A percentile compares a stretch with the other conserved stretches of the same genome.
Evolutionary conservation across 2,113 vertebrate species (phyloP).

Genomic region (Pyrgilauda ruficollis): DNA sequence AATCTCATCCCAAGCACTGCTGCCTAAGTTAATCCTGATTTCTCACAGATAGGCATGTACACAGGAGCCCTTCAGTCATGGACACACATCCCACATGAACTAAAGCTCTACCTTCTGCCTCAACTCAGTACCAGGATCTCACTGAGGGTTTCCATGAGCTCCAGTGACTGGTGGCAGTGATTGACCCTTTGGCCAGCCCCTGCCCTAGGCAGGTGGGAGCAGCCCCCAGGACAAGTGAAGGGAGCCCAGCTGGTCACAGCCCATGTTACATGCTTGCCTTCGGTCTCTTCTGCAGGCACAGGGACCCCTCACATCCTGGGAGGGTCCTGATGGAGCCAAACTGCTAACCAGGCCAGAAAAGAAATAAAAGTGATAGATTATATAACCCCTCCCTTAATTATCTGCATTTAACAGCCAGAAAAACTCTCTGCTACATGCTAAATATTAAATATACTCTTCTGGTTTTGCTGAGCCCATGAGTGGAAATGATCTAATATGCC

Average conservation of each 20-base stretch:
- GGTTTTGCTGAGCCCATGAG: not conserved
- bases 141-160: not conserved
- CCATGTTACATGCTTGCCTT: accelerated
- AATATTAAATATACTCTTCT: not conserved
- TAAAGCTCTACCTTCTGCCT: not conserved
- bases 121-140: not conserved
- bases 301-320: not conserved
- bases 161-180: not conserved
- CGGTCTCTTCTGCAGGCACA: not conserved
- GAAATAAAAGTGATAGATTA: not conserved
- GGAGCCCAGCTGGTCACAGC: not conserved
- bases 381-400: not conserved
- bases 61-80: accelerated
- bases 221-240: not conserved
- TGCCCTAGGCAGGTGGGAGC: not conserved
- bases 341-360: not conserved
- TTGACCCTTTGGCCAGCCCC: not conserved
- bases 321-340: not conserved
- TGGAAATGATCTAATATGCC: not conserved
- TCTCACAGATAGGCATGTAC: accelerated
- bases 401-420: not conserved
- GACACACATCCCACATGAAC: not conserved
- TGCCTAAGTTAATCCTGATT: not conserved
- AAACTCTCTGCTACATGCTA: constrained; percentile 1
- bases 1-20: not conserved